Conservation (phyloP, 2,797 vertebrate genomes). For the Hydrolagus colliei region DNA sequence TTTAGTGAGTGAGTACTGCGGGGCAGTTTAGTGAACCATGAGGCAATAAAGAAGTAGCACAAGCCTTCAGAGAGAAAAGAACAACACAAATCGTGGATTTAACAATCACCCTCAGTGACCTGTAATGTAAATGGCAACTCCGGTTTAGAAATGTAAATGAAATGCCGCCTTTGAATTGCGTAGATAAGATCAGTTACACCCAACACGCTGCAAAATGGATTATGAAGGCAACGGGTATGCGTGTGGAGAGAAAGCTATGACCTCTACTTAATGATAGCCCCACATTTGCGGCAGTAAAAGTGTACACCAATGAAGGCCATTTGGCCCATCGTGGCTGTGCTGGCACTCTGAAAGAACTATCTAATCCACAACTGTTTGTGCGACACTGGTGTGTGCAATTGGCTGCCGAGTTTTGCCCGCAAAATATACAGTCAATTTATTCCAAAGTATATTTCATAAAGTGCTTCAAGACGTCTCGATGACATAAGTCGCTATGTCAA, state of each 20-base stretch:
- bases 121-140: slow-evolving; percentile 32
- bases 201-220: slow-evolving; percentile 30
- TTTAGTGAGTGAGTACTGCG: slow-evolving; percentile 32
- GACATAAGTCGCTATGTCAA: too few relatives aligned
- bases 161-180: slow-evolving; percentile 23
- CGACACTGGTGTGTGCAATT: too few relatives aligned
- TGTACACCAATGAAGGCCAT: too few relatives aligned
- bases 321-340: too few relatives aligned
- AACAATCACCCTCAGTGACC: slow-evolving; percentile 34
- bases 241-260: slow-evolving; percentile 16
- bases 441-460: too few relatives aligned
- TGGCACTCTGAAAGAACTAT: too few relatives aligned
- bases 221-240: slow-evolving; percentile 18
- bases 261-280: slow-evolving; percentile 5
- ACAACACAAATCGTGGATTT: background rate
- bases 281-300: background rate
- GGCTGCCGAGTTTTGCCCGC: too few relatives aligned
- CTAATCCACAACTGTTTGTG: too few relatives aligned
- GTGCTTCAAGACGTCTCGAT: too few relatives aligned
- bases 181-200: slow-evolving; percentile 34
- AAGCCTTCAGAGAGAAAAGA: slow-evolving; percentile 22
- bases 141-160: slow-evolving; percentile 37
- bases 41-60: slow-evolving; percentile 17
- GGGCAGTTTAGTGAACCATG: slow-evolving; percentile 30
- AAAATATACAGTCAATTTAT: too few relatives aligned